phyloP scores from a whole-genome alignment of 1,140 invertebrate species.

The Listronotus bonariensis region DNA sequence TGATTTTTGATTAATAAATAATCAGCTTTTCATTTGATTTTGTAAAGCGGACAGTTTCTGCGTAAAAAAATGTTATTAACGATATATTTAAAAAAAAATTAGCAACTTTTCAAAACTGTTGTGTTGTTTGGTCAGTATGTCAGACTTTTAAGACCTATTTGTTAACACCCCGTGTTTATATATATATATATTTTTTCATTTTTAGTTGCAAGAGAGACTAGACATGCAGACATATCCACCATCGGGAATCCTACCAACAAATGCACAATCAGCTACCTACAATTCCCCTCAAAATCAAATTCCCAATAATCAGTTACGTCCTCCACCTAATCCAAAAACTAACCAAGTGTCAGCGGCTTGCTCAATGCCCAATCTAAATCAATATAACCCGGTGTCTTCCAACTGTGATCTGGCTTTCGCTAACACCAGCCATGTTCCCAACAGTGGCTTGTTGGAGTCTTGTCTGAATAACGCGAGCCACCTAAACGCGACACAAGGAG shows the following conservation, averaged over 20 bases:
- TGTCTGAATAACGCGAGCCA: conserved; percentile 46
- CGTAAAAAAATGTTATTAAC: no score
- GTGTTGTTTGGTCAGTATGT: no score
- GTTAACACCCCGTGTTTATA: neutral
- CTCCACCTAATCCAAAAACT: conserved; percentile 35
- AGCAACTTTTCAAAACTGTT: no score
- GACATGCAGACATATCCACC: conserved; percentile 10
- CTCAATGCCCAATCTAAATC: conserved; percentile 49
- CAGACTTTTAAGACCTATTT: no score
- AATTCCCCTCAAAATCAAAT: conserved; percentile 10
- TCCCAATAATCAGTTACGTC: conserved; percentile 21
- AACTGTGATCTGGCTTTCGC: conserved; percentile 42
- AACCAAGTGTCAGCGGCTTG: conserved; percentile 47
- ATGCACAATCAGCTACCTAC: conserved; percentile 6
- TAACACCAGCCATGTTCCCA: conserved; percentile 41
- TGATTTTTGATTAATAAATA: no score
- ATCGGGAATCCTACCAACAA: conserved; percentile 10
- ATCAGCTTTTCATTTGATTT: no score
- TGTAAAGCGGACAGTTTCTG: no score
- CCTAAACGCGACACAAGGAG: conserved; percentile 20
- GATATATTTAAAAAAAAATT: no score
- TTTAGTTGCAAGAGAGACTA: conserved; percentile 35
- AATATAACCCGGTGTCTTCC: conserved; percentile 40
- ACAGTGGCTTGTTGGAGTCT: conserved; percentile 44
- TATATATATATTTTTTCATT: conserved; percentile 7